These are phyloP conservation scores for Camponotus fellah DNA, from an alignment of 2,888 invertebrate genomes.

Conservation along the genomic window DNA sequence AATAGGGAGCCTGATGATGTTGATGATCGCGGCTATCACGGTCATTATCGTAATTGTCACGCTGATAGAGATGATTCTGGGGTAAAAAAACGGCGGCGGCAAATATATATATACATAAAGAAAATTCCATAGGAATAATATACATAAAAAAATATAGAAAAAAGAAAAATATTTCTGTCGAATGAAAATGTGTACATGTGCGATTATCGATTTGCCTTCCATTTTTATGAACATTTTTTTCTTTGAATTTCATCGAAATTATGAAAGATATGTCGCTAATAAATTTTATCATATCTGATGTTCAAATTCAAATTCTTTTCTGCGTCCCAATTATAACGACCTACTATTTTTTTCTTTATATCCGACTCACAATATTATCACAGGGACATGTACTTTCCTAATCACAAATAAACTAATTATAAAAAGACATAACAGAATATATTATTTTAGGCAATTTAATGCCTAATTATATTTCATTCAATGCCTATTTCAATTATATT, in stretches of 20 bases:
- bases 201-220: too few species aligned
- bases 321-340: too few species aligned
- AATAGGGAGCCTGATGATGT: constrained; percentile 58
- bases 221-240: too few species aligned
- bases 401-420: too few species aligned
- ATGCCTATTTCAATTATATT: neutral
- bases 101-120: neutral
- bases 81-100: constrained; percentile 80
- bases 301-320: too few species aligned
- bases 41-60: constrained; percentile 68
- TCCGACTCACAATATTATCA: neutral
- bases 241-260: too few species aligned
- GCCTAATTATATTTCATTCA: too few species aligned
- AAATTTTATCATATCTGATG: too few species aligned
- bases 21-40: constrained; percentile 65
- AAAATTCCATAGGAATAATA: neutral
- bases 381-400: neutral
- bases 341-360: too few species aligned
- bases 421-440: too few species aligned
- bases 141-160: neutral
- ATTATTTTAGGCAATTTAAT: neutral
- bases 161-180: neutral
- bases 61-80: constrained; percentile 62
- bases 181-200: neutral
- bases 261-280: too few species aligned